phyloP scores from a whole-genome alignment of 2,888 invertebrate genomes.

The Drosophila histrio region DNA sequence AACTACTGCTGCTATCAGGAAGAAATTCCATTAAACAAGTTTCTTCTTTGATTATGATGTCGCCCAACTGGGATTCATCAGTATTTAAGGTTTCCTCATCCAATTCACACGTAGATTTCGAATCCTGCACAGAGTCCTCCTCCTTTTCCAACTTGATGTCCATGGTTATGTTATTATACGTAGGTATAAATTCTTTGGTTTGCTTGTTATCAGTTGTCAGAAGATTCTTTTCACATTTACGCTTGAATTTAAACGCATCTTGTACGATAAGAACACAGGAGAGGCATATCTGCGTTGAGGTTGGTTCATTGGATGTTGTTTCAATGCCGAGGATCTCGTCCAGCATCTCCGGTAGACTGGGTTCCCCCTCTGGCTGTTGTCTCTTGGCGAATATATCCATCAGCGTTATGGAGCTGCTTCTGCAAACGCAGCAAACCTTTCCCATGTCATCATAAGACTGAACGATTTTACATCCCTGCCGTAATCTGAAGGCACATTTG shows the following conservation, averaged over 20 bases:
- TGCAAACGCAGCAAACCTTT: background rate
- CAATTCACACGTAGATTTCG: background rate
- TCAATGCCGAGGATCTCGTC: background rate
- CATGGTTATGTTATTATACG: too few species aligned
- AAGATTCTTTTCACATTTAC: slow-evolving; percentile 28
- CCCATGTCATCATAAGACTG: background rate
- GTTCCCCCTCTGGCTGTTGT: background rate
- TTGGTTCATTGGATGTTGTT: slow-evolving; percentile 5
- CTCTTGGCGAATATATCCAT: background rate
- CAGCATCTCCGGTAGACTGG: background rate
- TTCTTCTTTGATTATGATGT: background rate
- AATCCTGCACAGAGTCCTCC: background rate
- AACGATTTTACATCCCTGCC: background rate
- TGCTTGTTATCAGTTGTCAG: background rate
- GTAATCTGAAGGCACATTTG: background rate
- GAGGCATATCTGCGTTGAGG: slow-evolving; percentile 31
- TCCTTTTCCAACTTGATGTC: too few species aligned
- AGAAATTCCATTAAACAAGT: background rate
- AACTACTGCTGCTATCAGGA: background rate
- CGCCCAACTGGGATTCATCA: background rate
- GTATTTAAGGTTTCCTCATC: background rate
- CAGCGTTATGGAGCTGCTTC: background rate
- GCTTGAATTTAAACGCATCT: slow-evolving; percentile 37
- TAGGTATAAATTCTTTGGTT: background rate
- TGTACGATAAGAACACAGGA: slow-evolving; percentile 22